These are phyloP conservation scores for Hydrozoanthus tunicans DNA, from an alignment of 64 coral and sea anemone species.

Conservation along the genomic window DNA sequence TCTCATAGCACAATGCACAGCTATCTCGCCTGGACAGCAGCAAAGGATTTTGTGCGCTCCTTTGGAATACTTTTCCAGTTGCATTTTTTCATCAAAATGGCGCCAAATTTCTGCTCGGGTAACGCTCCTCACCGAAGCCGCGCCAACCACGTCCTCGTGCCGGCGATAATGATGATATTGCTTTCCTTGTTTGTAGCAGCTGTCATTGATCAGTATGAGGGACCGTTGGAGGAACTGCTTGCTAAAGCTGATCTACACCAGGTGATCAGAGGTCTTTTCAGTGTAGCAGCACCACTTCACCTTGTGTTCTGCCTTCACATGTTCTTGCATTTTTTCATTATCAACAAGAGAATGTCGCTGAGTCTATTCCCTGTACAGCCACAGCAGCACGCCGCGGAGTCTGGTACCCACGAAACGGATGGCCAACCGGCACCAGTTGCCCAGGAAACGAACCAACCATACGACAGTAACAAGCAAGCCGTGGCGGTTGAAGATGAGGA, in stretches of 20 bases:
- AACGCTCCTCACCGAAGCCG: constrained; percentile 5
- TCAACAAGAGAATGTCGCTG: constrained; percentile 55
- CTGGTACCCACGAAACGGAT: neutral
- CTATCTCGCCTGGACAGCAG: constrained; percentile 70
- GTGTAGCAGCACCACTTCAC: constrained; percentile 77
- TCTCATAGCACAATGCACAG: neutral
- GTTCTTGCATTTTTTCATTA: constrained; percentile 87
- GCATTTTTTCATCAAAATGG: constrained; percentile 89
- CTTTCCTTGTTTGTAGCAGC: constrained; percentile 64
- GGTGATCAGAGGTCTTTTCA: constrained; percentile 47
- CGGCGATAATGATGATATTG: constrained; percentile 72
- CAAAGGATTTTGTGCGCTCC: constrained; percentile 58
- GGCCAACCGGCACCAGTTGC: neutral
- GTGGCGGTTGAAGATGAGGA: neutral
- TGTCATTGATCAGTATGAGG: constrained; percentile 86
- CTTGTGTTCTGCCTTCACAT: constrained; percentile 85
- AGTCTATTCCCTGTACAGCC: neutral
- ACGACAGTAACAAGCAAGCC: neutral
- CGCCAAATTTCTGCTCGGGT: constrained; percentile 62
- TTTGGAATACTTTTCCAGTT: constrained; percentile 78
- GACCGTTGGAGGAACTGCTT: constrained; percentile 62
- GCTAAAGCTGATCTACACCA: constrained; percentile 37
- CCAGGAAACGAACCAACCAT: neutral
- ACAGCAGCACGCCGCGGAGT: neutral
- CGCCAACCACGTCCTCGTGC: constrained; percentile 63